Conservation (phyloP, 2,888 invertebrate genomes). For the Trachelus iudaicus region DNA sequence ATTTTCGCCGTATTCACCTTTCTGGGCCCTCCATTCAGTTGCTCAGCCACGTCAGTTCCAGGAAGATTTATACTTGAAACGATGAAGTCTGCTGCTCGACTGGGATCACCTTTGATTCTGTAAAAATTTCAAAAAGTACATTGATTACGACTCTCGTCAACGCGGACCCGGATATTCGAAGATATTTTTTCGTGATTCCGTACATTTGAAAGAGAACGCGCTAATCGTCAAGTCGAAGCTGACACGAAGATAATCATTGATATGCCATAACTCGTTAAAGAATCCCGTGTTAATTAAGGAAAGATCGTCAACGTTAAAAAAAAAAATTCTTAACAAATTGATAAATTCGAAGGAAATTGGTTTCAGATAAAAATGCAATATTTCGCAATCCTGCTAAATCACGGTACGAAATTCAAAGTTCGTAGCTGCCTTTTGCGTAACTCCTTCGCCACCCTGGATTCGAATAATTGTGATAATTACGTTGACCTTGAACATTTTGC, state of each 20-base stretch:
- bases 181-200: neutral
- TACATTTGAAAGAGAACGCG: neutral
- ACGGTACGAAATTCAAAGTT: neutral
- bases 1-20: slow-evolving; percentile 42
- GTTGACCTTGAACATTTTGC: neutral
- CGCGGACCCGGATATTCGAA: neutral
- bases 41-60: neutral
- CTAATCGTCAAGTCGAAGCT: neutral
- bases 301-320: no score
- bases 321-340: no score
- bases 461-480: neutral
- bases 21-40: slow-evolving; percentile 51
- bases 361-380: neutral
- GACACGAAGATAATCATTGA: no score
- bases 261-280: no score
- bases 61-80: neutral
- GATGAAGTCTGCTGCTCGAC: slow-evolving; percentile 23
- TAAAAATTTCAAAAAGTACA: slow-evolving; percentile 3
- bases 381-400: neutral
- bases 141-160: neutral
- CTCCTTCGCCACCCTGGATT: neutral
- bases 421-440: neutral
- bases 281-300: no score
- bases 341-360: no score
- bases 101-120: slow-evolving; percentile 56